Conservation (phyloP, 2,888 invertebrate species). For the Thysanoteuthis rhombus region DNA sequence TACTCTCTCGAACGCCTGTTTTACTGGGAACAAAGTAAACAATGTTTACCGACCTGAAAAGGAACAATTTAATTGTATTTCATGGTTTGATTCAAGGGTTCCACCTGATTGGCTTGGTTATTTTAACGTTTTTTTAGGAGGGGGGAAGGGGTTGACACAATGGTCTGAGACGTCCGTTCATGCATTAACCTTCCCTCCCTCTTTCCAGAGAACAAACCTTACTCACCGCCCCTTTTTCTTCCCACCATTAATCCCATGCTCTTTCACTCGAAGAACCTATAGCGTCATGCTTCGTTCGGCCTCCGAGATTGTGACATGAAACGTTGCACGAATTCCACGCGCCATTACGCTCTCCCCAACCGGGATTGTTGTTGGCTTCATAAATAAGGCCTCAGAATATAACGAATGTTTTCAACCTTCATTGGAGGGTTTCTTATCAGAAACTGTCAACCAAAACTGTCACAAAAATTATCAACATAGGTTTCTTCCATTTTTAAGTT, state of each 20-base stretch:
- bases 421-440: no score
- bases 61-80: neutral
- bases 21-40: neutral
- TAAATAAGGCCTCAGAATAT: neutral
- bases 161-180: neutral
- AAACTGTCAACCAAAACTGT: no score
- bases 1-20: neutral
- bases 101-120: neutral
- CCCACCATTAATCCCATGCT: neutral
- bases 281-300: neutral
- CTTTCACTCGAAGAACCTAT: neutral
- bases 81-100: neutral
- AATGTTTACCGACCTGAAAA: neutral
- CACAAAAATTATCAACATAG: no score
- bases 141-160: neutral
- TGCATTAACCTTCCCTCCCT: neutral
- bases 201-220: neutral
- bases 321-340: neutral
- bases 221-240: neutral
- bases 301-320: neutral
- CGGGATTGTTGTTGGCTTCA: neutral
- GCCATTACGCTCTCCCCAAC: neutral
- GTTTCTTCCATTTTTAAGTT: no score
- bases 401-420: neutral
- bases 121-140: neutral